phyloP scores from a whole-genome alignment of 2,888 invertebrate genomes.

The Lampropteryx suffumata region DNA sequence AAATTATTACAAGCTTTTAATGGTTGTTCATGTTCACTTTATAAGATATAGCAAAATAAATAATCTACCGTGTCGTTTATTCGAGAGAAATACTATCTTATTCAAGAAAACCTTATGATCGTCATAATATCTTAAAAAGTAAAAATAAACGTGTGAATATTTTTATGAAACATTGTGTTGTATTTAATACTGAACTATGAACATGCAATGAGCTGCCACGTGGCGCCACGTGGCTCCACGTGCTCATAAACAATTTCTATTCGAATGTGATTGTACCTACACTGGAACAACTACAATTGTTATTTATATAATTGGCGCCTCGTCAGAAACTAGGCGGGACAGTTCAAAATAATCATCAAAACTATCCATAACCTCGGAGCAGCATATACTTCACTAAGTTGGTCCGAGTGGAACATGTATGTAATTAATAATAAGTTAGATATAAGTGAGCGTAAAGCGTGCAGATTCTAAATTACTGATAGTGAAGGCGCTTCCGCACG shows the following conservation, averaged over 20 bases:
- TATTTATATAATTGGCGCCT: no score
- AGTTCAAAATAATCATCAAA: no score
- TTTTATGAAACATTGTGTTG: constrained; percentile 11
- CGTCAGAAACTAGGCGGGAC: no score
- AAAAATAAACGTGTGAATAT: background rate
- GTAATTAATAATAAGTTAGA: constrained; percentile 20
- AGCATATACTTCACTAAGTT: no score
- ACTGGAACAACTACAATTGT: no score
- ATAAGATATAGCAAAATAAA: background rate
- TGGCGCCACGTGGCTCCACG: no score
- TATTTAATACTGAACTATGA: no score
- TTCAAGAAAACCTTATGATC: background rate
- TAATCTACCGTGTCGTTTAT: background rate
- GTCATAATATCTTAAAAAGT: constrained; percentile 6
- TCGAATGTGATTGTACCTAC: no score
- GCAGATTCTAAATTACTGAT: constrained; percentile 72
- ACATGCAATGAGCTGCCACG: no score
- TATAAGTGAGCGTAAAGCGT: constrained; percentile 57
- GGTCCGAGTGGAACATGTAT: background rate
- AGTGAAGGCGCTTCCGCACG: constrained; percentile 58
- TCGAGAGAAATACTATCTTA: background rate
- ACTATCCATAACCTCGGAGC: no score
- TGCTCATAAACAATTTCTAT: no score
- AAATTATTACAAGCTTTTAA: constrained; percentile 8
- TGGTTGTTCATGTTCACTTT: constrained; percentile 15